Base-by-base conservation (phyloP, 2,797 vertebrate species). In the Melanogrammus aeglefinus region DNA sequence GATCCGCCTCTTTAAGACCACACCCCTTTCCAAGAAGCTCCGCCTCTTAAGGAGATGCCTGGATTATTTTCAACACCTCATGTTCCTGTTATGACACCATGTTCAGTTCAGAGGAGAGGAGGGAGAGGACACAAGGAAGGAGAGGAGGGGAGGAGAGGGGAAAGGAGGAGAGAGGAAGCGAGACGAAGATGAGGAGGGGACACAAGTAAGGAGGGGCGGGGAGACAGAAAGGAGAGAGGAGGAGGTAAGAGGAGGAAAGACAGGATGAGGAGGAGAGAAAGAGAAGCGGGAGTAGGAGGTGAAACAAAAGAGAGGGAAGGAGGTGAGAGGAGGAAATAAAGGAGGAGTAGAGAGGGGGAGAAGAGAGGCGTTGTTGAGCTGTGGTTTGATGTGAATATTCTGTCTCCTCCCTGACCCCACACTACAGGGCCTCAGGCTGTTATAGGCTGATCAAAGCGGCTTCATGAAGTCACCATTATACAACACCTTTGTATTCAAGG, bases 161-260 rank as follows among this genome's bases (percentile, higher is more conserved):
- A 6, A 72, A 69, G 80, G 81, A 69, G 77, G n/a, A 74, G 72
- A 80, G 82, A 36, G 21, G 35, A 72, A 74, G 21, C 21, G 78
- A 75, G 66, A n/a, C 35, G n/a, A 41, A 47, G 79, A 51, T 74
- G 74, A 21, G 21, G 76, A 84, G 78, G 79, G n/a, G 75, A 75
- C 74, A 6, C 6, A 74, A 82, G 73, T 83, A 77, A 47, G 24
- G 38, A 14, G 27, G 6, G 24, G 57, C 72, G n/a, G 51, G n/a
- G n/a, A 47, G 73, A n/a, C 35, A 79, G 82, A 36, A 63, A 77
- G 51, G 75, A 73, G 10, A 72, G 47, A 63, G 41, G 73, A 82
- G 72, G 81, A 76, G 79, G 71, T 91, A 91, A 89, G 94, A 95
- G 94, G 94, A 91, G 92, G 78, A 78, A 72, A 51, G 95, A 95